phyloP scores from a whole-genome alignment of 2,113 vertebrate genomes.

The Poecile atricapillus region DNA sequence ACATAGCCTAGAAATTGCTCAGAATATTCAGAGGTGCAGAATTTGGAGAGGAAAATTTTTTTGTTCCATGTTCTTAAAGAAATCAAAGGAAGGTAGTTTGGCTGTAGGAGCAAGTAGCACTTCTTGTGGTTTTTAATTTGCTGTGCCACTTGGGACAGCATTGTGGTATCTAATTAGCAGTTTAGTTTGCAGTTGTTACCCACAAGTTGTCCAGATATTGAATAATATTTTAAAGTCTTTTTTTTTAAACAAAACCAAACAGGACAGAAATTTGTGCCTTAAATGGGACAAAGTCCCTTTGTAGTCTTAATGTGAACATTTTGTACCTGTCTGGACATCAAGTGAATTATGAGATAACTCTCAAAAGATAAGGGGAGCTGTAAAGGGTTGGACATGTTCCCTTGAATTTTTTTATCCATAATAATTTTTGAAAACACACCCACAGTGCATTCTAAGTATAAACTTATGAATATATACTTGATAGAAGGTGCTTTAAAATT shows the following conservation, averaged over 20 bases:
- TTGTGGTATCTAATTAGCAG: background rate
- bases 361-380: background rate
- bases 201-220: background rate
- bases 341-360: background rate
- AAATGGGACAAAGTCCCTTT: background rate
- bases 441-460: background rate
- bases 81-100: background rate
- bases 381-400: background rate
- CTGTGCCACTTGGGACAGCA: background rate
- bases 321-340: background rate
- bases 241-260: background rate
- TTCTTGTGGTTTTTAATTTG: background rate
- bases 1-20: background rate
- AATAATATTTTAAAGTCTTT: background rate
- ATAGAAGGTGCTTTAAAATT: background rate
- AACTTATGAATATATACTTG: background rate
- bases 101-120: background rate
- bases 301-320: background rate
- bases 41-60: background rate
- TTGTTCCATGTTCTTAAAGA: background rate
- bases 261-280: background rate
- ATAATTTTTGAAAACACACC: background rate
- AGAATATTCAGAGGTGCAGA: background rate
- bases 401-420: background rate
- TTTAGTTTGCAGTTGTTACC: background rate